A percentile compares a stretch with the other conserved stretches of the same genome.
Conservation (phyloP, 2,113 vertebrate genomes). For the Limanda limanda region DNA sequence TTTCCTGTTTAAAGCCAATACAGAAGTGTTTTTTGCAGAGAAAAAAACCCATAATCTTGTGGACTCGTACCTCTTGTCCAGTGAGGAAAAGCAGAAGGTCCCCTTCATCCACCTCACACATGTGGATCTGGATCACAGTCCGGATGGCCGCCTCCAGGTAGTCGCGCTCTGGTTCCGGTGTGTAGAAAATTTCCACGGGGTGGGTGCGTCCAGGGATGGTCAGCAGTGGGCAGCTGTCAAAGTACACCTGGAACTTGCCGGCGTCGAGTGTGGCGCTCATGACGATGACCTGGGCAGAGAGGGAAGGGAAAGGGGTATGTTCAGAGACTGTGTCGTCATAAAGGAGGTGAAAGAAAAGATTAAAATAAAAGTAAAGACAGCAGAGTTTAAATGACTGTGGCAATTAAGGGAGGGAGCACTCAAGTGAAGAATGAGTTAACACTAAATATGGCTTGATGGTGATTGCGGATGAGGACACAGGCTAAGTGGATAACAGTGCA, state of each 20-base stretch:
- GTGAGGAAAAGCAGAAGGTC: slow-evolving; percentile 95
- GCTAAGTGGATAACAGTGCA: slow-evolving; percentile 19
- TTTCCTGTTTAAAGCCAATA: background rate
- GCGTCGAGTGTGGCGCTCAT: slow-evolving; percentile 97
- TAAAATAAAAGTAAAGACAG: slow-evolving; percentile 16
- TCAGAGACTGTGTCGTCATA: background rate
- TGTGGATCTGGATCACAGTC: slow-evolving; percentile 97
- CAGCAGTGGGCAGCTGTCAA: slow-evolving; percentile 94
- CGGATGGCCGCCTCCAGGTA: slow-evolving; percentile 97
- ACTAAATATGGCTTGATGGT: slow-evolving; percentile 40
- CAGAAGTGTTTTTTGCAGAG: background rate
- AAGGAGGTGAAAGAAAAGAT: slow-evolving; percentile 13
- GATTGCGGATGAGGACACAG: slow-evolving; percentile 38
- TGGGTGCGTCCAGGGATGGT: slow-evolving; percentile 97
- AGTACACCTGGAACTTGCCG: slow-evolving; percentile 98
- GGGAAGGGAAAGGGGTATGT: background rate
- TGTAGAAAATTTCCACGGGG: slow-evolving; percentile 98
- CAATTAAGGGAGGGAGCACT: slow-evolving; percentile 22
- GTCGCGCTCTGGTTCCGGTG: slow-evolving; percentile 94
- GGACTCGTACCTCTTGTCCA: slow-evolving; percentile 90
- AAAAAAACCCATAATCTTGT: no score
- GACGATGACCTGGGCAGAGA: slow-evolving; percentile 89
- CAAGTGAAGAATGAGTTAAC: slow-evolving; percentile 23
- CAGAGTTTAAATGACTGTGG: slow-evolving; percentile 6
- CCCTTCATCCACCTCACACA: slow-evolving; percentile 96